These are phyloP conservation scores for Pelagia noctiluca DNA, from an alignment of 30 jellyfish, hydroid and myxozoan species.

Conservation along the genomic window DNA sequence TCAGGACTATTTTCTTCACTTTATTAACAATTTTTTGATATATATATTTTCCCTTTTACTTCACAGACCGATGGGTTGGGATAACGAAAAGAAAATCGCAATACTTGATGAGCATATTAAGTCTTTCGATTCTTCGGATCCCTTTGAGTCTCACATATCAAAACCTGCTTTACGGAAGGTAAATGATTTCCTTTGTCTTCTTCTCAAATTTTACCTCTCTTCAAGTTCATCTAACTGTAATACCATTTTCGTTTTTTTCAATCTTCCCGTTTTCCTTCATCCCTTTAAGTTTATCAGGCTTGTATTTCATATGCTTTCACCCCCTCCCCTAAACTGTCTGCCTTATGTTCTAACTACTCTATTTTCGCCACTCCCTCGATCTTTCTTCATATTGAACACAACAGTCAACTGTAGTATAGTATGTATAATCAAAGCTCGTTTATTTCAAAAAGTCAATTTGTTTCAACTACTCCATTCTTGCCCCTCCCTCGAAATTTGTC, in stretches of 20 bases:
- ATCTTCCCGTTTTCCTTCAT: too few relatives aligned
- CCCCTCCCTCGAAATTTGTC: too few relatives aligned
- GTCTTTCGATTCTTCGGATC: conserved; percentile 85
- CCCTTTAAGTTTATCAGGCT: too few relatives aligned
- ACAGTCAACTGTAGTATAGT: too few relatives aligned
- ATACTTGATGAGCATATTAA: conserved; percentile 93
- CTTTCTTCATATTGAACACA: too few relatives aligned
- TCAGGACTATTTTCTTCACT: not conserved
- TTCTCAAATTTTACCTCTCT: not conserved
- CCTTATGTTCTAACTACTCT: too few relatives aligned
- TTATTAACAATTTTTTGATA: not conserved
- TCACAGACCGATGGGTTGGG: conserved; percentile 99
- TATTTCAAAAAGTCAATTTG: too few relatives aligned
- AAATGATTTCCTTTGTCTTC: not conserved
- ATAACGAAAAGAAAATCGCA: conserved; percentile 80
- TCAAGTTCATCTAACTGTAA: not conserved
- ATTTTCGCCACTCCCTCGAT: too few relatives aligned
- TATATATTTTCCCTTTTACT: not conserved
- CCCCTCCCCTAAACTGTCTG: too few relatives aligned
- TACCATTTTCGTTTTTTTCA: not conserved
- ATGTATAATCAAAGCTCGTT: too few relatives aligned
- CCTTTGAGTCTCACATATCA: conserved; percentile 77
- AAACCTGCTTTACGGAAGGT: conserved; percentile 93
- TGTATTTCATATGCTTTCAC: too few relatives aligned
- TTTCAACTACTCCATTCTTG: too few relatives aligned